Evolutionary conservation across 2,888 invertebrate genomes (phyloP), one percentile per base, ranked within the genome.

Genomic region (Crocallis elinguaria): DNA sequence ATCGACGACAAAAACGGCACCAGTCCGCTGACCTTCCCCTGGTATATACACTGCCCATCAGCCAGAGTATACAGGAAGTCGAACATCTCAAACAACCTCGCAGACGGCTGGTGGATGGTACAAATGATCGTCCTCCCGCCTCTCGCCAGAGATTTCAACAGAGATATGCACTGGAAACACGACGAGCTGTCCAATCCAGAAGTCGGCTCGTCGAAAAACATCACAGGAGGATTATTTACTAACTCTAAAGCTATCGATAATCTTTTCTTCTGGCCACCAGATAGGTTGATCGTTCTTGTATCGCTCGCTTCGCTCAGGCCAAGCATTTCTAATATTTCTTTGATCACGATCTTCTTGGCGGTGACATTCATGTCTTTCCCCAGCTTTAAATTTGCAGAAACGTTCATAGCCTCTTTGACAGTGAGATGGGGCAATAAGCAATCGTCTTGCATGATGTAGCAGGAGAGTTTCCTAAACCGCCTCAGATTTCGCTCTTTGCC

Each of bases 371-470:
- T 94, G 73, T 95, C 94, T 78, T 95, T 96, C 21, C 96, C 96
- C 44, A 98, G 92, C 88, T 98, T 98, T 25, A 99, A 93, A 85
- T 98, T 97, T 7, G 98, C 98, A 0, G 98, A 96, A 2, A 98
- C 97, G 82, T 95, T 95, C 97, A 99, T 97, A 21, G 98, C 96
- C 86, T 99, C 99, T 69, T 93, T 94, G 17, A 98, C 98, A 0
- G 97, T 96, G 19, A 99, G 93, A 80, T 98, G 97, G 0, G 97
- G 97, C 43, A 98, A 93, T 1, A 98, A 88, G 61, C 96, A 95
- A 82, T 97, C 97, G 73, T 97, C 97, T 81, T 99, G 98, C 98
- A 98, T 98, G 67, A 99, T 98, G 88, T 98, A 98, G 78, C 98
- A 98, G 9, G 98, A 98, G 86, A 98, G 94, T 82, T 98, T 98